Percentiles rank a stretch among this genome's conserved stretches.
Conservation (phyloP, 2,113 vertebrate genomes). For the Myotis davidii region DNA sequence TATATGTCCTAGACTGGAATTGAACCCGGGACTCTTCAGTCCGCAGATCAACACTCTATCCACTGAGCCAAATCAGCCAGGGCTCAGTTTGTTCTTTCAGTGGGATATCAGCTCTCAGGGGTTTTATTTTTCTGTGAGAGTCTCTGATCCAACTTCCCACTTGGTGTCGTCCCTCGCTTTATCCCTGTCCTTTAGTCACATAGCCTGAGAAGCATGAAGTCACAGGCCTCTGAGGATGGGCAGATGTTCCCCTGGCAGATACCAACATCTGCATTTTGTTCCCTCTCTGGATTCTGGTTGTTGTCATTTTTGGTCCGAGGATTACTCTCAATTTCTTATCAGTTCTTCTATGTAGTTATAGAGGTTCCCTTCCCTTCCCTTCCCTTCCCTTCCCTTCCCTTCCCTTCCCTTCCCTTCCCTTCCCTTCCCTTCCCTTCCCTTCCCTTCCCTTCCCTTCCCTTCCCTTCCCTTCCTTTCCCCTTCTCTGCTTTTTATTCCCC, state of each 20-base stretch:
- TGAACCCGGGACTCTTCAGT: no score
- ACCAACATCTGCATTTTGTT: background rate
- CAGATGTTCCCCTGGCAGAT: background rate
- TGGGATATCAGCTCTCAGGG: background rate
- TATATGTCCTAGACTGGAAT: no score
- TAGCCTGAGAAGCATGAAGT: background rate
- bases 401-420: background rate
- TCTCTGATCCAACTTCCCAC: background rate
- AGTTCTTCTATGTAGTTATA: background rate
- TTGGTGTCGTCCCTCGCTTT: background rate
- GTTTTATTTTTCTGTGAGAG: background rate
- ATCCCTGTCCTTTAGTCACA: background rate
- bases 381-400: no score
- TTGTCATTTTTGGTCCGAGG: background rate
- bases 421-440: background rate
- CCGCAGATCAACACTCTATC: no score
- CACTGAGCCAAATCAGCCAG: no score
- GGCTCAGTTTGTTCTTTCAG: background rate
- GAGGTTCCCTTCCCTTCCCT: background rate
- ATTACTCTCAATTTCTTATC: slow-evolving; percentile 17
- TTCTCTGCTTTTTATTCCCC: background rate
- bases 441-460: background rate
- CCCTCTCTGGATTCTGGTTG: background rate
- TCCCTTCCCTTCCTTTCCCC: background rate
- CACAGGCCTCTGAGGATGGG: background rate